phyloP scores from a whole-genome alignment of 1,140 invertebrate species.

The Musca domestica region DNA sequence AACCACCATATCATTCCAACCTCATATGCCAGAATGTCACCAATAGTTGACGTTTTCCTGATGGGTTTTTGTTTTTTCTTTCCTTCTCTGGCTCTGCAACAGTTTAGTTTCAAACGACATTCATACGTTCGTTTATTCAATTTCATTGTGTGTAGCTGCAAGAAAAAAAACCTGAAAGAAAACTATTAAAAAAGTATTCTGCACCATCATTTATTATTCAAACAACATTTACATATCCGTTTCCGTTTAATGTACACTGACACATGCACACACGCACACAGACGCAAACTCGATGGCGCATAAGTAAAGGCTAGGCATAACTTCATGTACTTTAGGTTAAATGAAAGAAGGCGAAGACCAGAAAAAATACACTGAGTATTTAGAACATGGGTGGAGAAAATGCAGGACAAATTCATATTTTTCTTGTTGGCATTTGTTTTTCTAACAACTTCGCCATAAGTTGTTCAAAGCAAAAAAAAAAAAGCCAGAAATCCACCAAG shows the following conservation, averaged over 20 bases:
- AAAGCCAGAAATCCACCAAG: too few species aligned
- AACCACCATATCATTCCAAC: too few species aligned
- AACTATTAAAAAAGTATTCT: slow-evolving; percentile 17
- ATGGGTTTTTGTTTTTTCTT: too few species aligned
- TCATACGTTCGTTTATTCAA: not conserved
- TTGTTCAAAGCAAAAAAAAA: too few species aligned
- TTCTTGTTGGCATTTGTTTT: not conserved
- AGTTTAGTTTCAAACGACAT: slow-evolving; percentile 17
- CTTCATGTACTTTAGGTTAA: too few species aligned
- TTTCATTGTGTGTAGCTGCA: not conserved
- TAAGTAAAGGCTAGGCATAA: too few species aligned
- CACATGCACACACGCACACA: not conserved
- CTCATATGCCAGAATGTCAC: too few species aligned
- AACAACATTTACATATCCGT: slow-evolving; percentile 22
- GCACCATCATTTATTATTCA: slow-evolving; percentile 22
- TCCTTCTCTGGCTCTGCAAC: not conserved
- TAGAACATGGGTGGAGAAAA: not conserved
- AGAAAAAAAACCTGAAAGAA: not conserved
- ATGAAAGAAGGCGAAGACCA: too few species aligned
- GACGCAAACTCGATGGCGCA: too few species aligned
- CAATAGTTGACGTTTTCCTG: too few species aligned
- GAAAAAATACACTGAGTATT: not conserved
- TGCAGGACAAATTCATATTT: not conserved
- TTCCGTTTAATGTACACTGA: slow-evolving; percentile 13
- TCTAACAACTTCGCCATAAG: too few species aligned